These are phyloP conservation scores for Microcebus lehilahytsara DNA, from an alignment of 2,113 vertebrate species.

Conservation along the genomic window DNA sequence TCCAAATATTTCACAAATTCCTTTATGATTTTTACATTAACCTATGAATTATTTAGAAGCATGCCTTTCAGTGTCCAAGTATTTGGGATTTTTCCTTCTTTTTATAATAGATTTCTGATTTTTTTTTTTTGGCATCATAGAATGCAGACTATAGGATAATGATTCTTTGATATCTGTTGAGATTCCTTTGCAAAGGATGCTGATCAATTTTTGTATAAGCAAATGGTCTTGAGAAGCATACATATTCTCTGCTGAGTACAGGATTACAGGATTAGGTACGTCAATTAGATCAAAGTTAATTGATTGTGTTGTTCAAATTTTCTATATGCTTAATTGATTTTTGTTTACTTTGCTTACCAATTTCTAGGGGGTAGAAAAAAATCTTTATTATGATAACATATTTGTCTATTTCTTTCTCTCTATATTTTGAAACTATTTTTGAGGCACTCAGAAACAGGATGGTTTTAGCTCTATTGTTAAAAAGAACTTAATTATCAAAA, in stretches of 20 bases:
- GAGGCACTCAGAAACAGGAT: neutral
- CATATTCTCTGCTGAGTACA: neutral
- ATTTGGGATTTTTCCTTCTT: neutral
- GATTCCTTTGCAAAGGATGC: neutral
- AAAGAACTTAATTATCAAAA: neutral
- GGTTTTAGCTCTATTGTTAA: neutral
- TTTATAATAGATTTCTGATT: neutral
- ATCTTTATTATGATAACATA: neutral
- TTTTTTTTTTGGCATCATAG: neutral
- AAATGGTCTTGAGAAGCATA: neutral
- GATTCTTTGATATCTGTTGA: neutral
- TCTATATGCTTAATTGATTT: neutral
- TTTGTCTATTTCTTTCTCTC: neutral
- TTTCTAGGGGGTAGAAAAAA: neutral
- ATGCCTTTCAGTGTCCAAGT: neutral
- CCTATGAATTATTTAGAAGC: neutral
- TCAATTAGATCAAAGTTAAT: neutral
- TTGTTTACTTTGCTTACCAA: neutral
- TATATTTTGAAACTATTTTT: neutral
- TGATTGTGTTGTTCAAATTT: neutral
- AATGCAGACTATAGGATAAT: neutral
- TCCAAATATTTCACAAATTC: neutral
- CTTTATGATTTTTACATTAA: neutral
- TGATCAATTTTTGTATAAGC: neutral
- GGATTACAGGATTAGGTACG: no score